Evolutionary conservation across 1,140 invertebrate species (phyloP), one percentile per base, ranked within the genome.

Genomic region (Trichonephila clavata): DNA sequence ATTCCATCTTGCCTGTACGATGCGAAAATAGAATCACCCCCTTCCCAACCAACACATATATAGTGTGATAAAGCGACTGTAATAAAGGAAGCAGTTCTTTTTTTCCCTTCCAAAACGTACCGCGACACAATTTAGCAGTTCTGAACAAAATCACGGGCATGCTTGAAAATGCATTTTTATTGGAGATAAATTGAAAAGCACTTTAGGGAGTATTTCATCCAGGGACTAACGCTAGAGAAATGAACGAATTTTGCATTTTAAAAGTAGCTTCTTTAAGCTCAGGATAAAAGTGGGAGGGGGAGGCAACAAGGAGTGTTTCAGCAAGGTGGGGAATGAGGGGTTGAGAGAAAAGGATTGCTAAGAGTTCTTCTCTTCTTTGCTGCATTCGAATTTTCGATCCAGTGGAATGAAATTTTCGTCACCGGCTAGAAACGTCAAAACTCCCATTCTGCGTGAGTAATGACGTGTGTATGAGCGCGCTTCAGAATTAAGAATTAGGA

Each of bases 121-220:
- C 50, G 39, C 50, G 81, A 57, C 81, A 83, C 50, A 83, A 83
- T 83, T 83, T 83, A n/a, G 20, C 20, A n/a, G 14, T 32, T 32
- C 27, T 27, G 27, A 32, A 77, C 71, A 32, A 77, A 77, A 77
- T 77, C 71, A 77, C 71, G 13, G 61, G 71, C 18, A 77, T 77
- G 71, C 71, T 27, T 39, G 27, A 77, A 77, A 77, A 77, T 77
- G 71, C 43, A 83, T 83, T 83, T 83, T 83, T 83, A 83, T 83
- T 83, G 81, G 43, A 83, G 81, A 83, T 83, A 83, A 83, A 83
- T 83, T 83, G 81, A 83, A 83, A 83, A 83, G 81, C 81, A n/a
- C 43, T 83, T 77, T 77, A 20, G 71, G 27, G 71, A 77, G 71
- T 18, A 18, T 16, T 39, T 18, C 14, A 32, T 20, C 24, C 65